A percentile compares a stretch with the other conserved stretches of the same genome.
phyloP scores from a whole-genome alignment of 2,888 invertebrate genomes.

The Oligia fasciuncula region DNA sequence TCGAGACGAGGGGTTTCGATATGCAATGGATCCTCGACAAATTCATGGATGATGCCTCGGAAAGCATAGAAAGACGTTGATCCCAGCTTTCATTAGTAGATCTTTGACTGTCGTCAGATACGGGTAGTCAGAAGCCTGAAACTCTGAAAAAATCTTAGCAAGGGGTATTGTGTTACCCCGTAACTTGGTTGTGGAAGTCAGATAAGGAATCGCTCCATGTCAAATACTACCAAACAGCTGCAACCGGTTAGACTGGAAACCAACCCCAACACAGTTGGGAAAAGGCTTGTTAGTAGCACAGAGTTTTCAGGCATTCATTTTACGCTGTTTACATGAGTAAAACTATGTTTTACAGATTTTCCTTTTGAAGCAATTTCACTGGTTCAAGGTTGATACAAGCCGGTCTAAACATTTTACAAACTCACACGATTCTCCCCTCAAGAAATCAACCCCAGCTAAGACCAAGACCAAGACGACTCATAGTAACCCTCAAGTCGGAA shows the following conservation, averaged over 20 bases:
- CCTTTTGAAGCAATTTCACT: not conserved
- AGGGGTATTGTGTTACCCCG: too few relatives aligned
- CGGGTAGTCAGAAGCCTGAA: too few relatives aligned
- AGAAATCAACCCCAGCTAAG: not conserved
- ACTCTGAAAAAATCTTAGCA: too few relatives aligned
- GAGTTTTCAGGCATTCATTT: not conserved
- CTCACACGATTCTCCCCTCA: slow-evolving; percentile 37
- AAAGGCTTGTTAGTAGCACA: not conserved
- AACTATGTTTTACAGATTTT: not conserved
- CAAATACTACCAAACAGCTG: not conserved
- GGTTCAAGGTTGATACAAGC: not conserved
- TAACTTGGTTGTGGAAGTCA: too few relatives aligned
- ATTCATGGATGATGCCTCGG: not conserved
- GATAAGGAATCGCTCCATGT: too few relatives aligned
- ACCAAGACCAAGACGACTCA: not conserved
- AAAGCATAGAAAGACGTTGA: not conserved
- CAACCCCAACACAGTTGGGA: too few relatives aligned
- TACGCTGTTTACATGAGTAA: not conserved
- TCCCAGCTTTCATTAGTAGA: too few relatives aligned
- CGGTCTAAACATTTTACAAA: not conserved
- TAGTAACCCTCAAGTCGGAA: slow-evolving; percentile 51
- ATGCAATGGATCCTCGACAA: too few relatives aligned
- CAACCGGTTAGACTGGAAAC: not conserved
- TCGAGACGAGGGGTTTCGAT: too few relatives aligned
- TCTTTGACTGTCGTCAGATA: too few relatives aligned